phyloP scores from a whole-genome alignment of 2,888 invertebrate genomes.

The Mesodorylaimus sp. region DNA sequence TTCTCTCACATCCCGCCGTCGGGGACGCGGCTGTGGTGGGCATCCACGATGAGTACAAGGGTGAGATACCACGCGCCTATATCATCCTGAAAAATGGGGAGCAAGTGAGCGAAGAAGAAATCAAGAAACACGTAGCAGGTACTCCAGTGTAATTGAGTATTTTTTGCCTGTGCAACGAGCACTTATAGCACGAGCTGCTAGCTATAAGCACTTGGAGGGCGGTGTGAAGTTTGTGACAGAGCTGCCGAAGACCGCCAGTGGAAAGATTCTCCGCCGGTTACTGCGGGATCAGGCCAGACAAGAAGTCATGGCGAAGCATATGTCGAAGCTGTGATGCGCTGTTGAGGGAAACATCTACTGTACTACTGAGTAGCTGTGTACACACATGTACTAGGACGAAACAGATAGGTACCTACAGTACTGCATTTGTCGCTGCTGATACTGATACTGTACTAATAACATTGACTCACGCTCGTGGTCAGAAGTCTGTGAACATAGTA shows the following conservation, averaged over 20 bases:
- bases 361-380: no score
- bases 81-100: constrained; percentile 23
- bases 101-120: not conserved
- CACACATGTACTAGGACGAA: no score
- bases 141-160: not conserved
- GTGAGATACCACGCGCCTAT: constrained; percentile 27
- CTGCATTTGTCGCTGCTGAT: no score
- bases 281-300: not conserved
- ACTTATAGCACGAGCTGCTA: no score
- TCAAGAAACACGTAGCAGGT: constrained; percentile 2
- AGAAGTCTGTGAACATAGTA: no score
- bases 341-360: no score
- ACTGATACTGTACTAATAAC: no score
- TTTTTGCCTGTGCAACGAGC: no score
- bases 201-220: constrained; percentile 52
- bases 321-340: no score
- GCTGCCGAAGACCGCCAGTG: constrained; percentile 52
- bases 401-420: no score
- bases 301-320: no score
- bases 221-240: constrained; percentile 45
- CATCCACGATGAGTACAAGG: constrained; percentile 40
- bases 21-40: constrained; percentile 61
- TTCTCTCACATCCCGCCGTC: constrained; percentile 48
- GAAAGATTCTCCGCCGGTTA: constrained; percentile 46
- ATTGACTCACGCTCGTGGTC: no score